Evolutionary conservation across 2,113 vertebrate genomes (phyloP).

Genomic region (Sander vitreus): DNA sequence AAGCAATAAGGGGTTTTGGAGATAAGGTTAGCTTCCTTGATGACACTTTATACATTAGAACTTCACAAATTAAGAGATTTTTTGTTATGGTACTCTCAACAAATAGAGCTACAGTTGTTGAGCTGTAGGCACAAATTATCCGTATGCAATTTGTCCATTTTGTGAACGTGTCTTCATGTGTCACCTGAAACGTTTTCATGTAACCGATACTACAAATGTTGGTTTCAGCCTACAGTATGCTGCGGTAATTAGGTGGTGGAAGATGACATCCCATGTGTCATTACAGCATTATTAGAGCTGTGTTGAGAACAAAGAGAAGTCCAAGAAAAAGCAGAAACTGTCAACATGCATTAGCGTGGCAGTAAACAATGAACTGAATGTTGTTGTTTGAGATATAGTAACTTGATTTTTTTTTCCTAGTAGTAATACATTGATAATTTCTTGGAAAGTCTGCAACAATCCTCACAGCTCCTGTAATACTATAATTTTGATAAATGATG

Average conservation of each 20-base stretch:
- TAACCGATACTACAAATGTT: slow-evolving; percentile 11
- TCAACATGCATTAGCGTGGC: neutral
- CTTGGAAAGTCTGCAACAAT: too few species aligned
- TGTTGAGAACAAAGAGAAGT: neutral
- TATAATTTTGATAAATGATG: too few species aligned
- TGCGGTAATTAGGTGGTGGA: neutral
- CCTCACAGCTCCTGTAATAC: neutral
- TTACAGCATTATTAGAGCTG: neutral
- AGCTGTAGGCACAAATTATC: neutral
- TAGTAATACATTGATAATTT: neutral
- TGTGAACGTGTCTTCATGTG: neutral
- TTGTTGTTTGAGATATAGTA: neutral
- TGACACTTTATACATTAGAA: neutral
- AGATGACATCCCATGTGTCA: neutral
- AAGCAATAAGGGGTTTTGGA: too few species aligned
- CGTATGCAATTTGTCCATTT: neutral
- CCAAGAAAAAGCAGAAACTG: neutral
- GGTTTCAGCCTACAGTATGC: neutral
- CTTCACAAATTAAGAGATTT: neutral
- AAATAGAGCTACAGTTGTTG: neutral
- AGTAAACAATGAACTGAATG: neutral
- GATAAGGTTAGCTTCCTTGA: too few species aligned
- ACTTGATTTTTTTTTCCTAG: too few species aligned
- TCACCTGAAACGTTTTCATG: slow-evolving; percentile 37
- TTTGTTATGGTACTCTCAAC: neutral